Conservation (phyloP, 2,797 vertebrate genomes). For the Clarias laeviceps region DNA sequence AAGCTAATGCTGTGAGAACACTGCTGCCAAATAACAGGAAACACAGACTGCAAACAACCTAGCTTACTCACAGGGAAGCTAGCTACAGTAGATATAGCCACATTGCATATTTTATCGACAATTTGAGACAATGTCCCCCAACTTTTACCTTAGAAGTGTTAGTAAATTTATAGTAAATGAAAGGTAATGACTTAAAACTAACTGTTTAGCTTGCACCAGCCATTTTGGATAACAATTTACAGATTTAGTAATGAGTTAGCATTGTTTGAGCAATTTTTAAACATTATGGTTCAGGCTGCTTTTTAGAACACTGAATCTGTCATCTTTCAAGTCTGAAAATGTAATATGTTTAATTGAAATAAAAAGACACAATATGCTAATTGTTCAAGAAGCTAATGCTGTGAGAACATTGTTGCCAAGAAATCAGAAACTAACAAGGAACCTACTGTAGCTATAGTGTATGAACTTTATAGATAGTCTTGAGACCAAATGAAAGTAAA, state of each 20-base stretch:
- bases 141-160: background rate
- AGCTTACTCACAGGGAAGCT: background rate
- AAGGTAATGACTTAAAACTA: background rate
- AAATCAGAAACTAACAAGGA: background rate
- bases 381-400: background rate
- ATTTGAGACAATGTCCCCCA: background rate
- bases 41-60: background rate
- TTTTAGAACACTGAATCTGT: background rate
- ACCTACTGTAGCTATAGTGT: background rate
- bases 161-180: background rate
- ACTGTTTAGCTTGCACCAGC: background rate
- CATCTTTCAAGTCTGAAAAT: background rate
- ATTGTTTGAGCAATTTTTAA: background rate
- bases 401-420: background rate
- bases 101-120: background rate
- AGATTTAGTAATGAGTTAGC: background rate
- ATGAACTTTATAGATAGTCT: background rate
- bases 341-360: background rate
- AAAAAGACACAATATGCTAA: background rate
- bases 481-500: background rate
- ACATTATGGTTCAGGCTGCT: background rate
- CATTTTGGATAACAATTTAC: background rate
- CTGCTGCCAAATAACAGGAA: no score
- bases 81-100: constrained; percentile 11
- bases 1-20: no score